Conservation (phyloP, 2,888 invertebrate genomes). For the Leistus spinibarbis region DNA sequence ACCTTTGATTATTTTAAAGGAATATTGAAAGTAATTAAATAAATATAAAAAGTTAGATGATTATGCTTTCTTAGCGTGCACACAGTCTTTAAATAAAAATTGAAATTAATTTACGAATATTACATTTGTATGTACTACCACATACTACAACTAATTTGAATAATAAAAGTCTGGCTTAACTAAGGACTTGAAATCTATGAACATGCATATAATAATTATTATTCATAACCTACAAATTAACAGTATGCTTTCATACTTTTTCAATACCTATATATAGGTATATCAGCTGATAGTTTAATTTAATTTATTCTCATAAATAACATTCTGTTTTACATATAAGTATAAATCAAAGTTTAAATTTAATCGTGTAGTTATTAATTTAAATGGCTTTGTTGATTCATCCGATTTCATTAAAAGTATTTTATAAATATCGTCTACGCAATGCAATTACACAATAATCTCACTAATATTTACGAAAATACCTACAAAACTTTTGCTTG, state of each 20-base stretch:
- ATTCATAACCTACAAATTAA: background rate
- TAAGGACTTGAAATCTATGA: background rate
- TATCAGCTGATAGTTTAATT: background rate
- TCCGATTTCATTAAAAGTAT: background rate
- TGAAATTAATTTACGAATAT: background rate
- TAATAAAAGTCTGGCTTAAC: background rate
- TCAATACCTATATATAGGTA: background rate
- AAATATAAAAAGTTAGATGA: background rate
- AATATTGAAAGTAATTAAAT: background rate
- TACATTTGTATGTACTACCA: background rate
- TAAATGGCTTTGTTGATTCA: background rate
- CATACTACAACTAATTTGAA: background rate
- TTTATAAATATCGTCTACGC: background rate
- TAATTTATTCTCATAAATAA: background rate
- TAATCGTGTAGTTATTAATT: background rate
- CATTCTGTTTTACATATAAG: background rate
- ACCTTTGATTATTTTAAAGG: background rate
- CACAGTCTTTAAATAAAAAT: background rate
- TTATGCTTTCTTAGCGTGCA: background rate
- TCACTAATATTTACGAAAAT: too few relatives aligned
- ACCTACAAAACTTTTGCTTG: too few relatives aligned
- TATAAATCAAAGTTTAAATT: background rate
- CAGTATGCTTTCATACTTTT: background rate
- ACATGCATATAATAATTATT: background rate
- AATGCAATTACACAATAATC: background rate